Conservation (phyloP, 2,113 vertebrate genomes). For the Leptobrachium leishanense region DNA sequence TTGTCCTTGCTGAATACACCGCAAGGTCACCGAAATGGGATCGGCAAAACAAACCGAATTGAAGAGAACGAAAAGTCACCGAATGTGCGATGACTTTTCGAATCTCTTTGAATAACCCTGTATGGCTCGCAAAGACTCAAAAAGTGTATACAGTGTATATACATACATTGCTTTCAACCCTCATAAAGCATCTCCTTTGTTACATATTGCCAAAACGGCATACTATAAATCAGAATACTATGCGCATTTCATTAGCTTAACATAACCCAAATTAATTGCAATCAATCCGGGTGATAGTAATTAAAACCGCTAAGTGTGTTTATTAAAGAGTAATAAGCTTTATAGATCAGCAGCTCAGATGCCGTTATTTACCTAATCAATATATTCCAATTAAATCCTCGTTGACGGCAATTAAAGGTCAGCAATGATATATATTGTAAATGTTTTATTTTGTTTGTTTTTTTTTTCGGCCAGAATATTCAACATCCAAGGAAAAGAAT, state of each 20-base stretch:
- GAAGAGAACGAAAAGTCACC: too few species aligned
- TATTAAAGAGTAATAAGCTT: slow-evolving; percentile 44
- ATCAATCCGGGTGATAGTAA: slow-evolving; percentile 37
- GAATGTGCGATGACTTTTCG: too few species aligned
- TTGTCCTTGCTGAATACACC: too few species aligned
- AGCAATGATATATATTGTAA: slow-evolving; percentile 36
- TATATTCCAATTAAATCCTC: slow-evolving; percentile 43
- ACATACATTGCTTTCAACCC: too few species aligned
- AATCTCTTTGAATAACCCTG: too few species aligned
- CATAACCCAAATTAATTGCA: slow-evolving; percentile 38
- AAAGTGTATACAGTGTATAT: too few species aligned
- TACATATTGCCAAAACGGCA: neutral
- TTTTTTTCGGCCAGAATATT: neutral
- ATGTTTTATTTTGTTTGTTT: neutral
- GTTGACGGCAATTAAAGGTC: slow-evolving; percentile 42
- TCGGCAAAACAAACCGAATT: too few species aligned
- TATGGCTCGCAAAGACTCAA: too few species aligned
- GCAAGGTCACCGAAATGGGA: too few species aligned
- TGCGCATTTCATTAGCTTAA: neutral
- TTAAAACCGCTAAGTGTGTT: slow-evolving; percentile 43
- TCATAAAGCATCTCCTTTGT: too few species aligned
- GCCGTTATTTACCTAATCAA: slow-evolving; percentile 40
- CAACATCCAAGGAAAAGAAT: neutral
- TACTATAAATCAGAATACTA: slow-evolving; percentile 3
- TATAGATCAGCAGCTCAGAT: slow-evolving; percentile 37